These are phyloP conservation scores for Hylomyscus alleni DNA, from an alignment of 2,797 vertebrate genomes.

Conservation along the genomic window DNA sequence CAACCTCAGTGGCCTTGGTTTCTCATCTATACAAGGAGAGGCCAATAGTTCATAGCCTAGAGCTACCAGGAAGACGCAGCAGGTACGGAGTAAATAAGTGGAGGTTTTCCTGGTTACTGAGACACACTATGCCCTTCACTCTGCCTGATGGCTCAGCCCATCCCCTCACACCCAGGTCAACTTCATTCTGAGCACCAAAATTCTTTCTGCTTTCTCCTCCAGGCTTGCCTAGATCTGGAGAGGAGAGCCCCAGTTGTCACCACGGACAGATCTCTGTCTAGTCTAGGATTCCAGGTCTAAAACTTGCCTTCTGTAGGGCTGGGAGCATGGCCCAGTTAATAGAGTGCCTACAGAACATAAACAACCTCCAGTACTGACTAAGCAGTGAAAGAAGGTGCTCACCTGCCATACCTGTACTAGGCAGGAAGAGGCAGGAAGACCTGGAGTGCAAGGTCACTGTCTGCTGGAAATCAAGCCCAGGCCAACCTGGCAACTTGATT, in stretches of 20 bases:
- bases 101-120: neutral
- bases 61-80: neutral
- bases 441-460: neutral
- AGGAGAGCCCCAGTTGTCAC: neutral
- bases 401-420: neutral
- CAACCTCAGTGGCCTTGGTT: neutral
- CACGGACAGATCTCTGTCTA: neutral
- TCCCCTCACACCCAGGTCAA: neutral
- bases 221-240: neutral
- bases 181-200: neutral
- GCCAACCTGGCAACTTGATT: neutral
- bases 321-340: too few relatives aligned
- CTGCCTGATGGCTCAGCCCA: neutral
- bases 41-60: neutral
- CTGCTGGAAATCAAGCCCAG: neutral
- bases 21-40: neutral
- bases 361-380: neutral
- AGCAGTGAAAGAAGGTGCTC: too few relatives aligned
- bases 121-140: neutral
- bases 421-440: neutral
- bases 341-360: too few relatives aligned
- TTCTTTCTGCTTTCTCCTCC: neutral
- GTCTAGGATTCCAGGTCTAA: neutral
- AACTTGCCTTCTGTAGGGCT: neutral
- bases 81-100: accelerated